Conservation (phyloP, 2,888 invertebrate genomes). For the Aleiodes leptofemur region DNA sequence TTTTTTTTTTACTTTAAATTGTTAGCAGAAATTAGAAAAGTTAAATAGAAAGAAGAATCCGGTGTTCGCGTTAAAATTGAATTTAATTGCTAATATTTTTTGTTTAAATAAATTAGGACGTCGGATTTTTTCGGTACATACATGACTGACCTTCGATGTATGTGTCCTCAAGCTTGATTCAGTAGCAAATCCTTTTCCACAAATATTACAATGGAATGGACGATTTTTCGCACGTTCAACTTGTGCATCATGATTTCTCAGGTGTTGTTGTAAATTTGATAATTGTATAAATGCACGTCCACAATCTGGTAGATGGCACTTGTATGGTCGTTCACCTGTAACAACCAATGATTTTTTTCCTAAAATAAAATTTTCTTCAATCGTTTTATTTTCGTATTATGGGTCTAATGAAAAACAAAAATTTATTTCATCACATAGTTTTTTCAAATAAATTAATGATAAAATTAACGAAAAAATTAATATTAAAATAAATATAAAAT, state of each 20-base stretch:
- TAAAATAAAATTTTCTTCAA: slow-evolving; percentile 31
- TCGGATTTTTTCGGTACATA: slow-evolving; percentile 77
- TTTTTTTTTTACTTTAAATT: slow-evolving; percentile 6
- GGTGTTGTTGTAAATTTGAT: slow-evolving; percentile 96
- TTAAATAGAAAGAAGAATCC: slow-evolving; percentile 9
- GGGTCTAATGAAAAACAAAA: background rate
- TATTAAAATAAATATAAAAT: background rate
- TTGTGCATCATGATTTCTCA: slow-evolving; percentile 96
- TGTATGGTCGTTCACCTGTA: slow-evolving; percentile 96
- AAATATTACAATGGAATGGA: slow-evolving; percentile 96
- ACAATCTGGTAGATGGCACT: slow-evolving; percentile 96
- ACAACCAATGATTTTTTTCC: slow-evolving; percentile 59
- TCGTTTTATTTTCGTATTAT: slow-evolving; percentile 9
- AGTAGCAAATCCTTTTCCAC: slow-evolving; percentile 97
- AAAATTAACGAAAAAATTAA: background rate
- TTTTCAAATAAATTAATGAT: slow-evolving; percentile 11
- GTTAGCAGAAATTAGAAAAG: slow-evolving; percentile 20
- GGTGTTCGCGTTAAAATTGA: slow-evolving; percentile 43
- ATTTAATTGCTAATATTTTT: slow-evolving; percentile 47
- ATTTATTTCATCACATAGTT: background rate
- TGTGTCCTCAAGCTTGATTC: slow-evolving; percentile 96
- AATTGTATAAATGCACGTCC: slow-evolving; percentile 97
- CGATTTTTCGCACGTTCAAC: slow-evolving; percentile 95
- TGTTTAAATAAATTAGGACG: slow-evolving; percentile 66
- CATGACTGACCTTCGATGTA: slow-evolving; percentile 95